A percentile compares a stretch with the other conserved stretches of the same genome.
Evolutionary conservation across 2,888 invertebrate genomes (phyloP).

Genomic region (Petrolisthes manimaculis): DNA sequence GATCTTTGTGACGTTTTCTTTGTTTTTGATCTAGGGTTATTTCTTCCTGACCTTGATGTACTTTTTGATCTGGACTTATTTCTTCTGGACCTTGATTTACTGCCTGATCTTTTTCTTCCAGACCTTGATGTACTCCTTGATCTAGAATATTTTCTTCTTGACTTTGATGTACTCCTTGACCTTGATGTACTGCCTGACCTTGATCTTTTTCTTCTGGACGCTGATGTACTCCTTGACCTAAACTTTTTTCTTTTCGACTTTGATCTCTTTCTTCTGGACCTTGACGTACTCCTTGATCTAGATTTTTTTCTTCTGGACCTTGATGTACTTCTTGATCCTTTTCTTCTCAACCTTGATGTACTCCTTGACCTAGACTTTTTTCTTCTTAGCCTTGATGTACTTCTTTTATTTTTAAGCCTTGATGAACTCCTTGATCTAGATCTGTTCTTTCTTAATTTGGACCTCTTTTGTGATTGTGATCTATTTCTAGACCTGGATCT

Average conservation of each 20-base stretch:
- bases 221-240: conserved; percentile 20
- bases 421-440: background rate
- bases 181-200: conserved; percentile 17
- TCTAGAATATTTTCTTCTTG: conserved; percentile 15
- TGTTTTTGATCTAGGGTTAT: too few species aligned
- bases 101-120: background rate
- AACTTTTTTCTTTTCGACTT: conserved; percentile 5
- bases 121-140: conserved; percentile 23
- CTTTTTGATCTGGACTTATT: conserved; percentile 5
- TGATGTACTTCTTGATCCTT: conserved; percentile 21
- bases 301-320: background rate
- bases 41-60: background rate
- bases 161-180: background rate
- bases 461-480: background rate
- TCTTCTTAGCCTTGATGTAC: background rate
- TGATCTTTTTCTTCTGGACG: background rate
- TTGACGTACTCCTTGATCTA: conserved; percentile 1
- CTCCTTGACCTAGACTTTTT: background rate
- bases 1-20: background rate
- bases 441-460: background rate
- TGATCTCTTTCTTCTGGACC: conserved; percentile 9
- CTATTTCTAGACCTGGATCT: background rate
- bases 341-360: background rate
- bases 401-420: conserved; percentile 11
- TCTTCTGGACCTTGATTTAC: conserved; percentile 12